These are phyloP conservation scores for Eumaeus atala DNA, from an alignment of 1,140 invertebrate genomes.

Conservation along the genomic window DNA sequence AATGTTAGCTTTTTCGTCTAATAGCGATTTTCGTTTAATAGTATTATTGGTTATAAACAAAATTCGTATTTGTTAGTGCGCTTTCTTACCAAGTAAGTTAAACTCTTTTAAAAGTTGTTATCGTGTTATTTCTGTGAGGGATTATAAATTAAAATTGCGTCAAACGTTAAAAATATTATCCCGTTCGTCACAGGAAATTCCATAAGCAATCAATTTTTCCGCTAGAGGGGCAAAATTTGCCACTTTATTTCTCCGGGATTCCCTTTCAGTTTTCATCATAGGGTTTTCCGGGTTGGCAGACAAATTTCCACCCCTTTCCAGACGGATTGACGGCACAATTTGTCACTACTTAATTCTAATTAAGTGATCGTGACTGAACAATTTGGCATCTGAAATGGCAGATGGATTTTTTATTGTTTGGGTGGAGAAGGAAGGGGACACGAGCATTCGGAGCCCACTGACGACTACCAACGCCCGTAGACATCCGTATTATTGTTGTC, in stretches of 20 bases:
- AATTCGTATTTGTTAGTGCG: too few species aligned
- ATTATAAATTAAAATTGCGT: not conserved
- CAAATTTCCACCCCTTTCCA: constrained; percentile 33
- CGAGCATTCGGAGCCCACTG: too few species aligned
- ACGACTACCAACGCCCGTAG: too few species aligned
- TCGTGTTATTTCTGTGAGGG: too few species aligned
- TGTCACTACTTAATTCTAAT: constrained; percentile 4
- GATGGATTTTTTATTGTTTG: too few species aligned
- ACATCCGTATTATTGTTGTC: too few species aligned
- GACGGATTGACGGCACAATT: constrained; percentile 35
- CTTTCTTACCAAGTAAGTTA: too few species aligned
- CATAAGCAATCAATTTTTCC: constrained; percentile 43
- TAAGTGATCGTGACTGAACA: not conserved
- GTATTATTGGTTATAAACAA: too few species aligned
- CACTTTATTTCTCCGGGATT: constrained; percentile 41
- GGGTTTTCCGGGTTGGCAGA: constrained; percentile 48
- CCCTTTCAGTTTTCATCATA: constrained; percentile 52
- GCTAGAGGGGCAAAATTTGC: constrained; percentile 29
- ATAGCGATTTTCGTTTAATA: too few species aligned
- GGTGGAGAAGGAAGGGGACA: too few species aligned
- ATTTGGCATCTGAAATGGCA: not conserved
- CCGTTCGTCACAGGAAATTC: constrained; percentile 51
- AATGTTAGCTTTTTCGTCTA: too few species aligned
- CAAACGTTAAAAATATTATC: constrained; percentile 17
- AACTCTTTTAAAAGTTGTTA: too few species aligned